Evolutionary conservation across 2,888 invertebrate genomes (phyloP).

Genomic region (Anodontia alba): DNA sequence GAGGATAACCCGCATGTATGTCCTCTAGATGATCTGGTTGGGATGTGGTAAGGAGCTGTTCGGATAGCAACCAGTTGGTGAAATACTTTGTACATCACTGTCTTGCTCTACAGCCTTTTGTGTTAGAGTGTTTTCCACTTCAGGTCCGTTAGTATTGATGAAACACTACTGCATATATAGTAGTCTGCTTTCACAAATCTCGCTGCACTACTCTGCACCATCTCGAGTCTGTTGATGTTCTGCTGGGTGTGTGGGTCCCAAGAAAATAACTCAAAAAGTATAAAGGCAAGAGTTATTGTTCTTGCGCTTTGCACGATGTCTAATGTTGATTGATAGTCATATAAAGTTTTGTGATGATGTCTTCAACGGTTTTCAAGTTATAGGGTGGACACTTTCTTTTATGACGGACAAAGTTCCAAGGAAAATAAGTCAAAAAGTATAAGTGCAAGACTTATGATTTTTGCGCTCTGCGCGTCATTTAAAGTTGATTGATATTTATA

Average conservation of each 20-base stretch:
- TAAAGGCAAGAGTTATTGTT: no score
- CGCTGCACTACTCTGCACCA: neutral
- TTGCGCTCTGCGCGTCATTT: no score
- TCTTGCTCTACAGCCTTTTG: neutral
- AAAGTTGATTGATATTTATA: no score
- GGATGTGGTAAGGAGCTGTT: neutral
- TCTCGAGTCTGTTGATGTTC: neutral
- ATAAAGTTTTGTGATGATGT: no score
- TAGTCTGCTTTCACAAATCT: neutral
- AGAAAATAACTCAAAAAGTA: no score
- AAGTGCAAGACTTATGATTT: no score
- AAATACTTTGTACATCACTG: neutral
- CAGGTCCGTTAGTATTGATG: neutral
- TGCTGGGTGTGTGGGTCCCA: neutral
- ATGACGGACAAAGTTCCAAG: no score
- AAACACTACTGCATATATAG: neutral
- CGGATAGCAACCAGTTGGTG: neutral
- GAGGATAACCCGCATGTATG: neutral
- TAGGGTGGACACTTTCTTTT: no score
- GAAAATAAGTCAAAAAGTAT: no score
- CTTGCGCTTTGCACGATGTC: no score
- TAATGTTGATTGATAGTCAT: no score
- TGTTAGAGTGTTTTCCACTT: neutral
- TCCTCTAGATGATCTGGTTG: neutral
- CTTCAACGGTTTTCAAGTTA: no score